Conservation (phyloP, 2,888 invertebrate genomes). For the Melangyna quadrimaculata region DNA sequence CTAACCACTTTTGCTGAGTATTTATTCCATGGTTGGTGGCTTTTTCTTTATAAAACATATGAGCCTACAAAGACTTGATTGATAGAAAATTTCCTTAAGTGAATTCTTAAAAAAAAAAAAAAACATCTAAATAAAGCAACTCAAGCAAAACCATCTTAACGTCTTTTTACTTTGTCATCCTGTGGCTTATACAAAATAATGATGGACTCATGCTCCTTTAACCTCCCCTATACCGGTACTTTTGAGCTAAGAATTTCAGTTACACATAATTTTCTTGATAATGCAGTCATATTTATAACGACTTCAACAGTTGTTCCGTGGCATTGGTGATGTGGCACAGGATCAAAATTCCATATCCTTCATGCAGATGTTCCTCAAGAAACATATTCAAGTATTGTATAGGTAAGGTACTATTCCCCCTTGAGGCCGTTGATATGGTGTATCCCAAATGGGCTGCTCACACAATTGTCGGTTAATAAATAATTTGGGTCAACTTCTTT, state of each 20-base stretch:
- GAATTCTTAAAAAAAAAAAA: background rate
- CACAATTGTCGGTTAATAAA: conserved; percentile 54
- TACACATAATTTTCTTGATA: conserved; percentile 24
- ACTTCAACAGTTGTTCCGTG: conserved; percentile 67
- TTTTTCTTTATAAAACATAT: background rate
- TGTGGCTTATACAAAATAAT: conserved; percentile 37
- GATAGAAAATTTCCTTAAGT: background rate
- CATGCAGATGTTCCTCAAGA: conserved; percentile 63
- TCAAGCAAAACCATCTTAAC: conserved; percentile 58
- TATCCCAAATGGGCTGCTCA: conserved; percentile 39
- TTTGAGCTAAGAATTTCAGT: conserved; percentile 25
- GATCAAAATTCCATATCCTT: conserved; percentile 67
- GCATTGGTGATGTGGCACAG: conserved; percentile 42
- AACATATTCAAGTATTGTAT: background rate
- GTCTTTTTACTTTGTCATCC: conserved; percentile 63
- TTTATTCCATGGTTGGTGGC: background rate
- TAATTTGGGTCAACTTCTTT: conserved; percentile 66
- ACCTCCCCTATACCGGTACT: background rate
- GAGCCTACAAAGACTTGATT: conserved; percentile 9
- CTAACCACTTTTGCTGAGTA: conserved; percentile 10
- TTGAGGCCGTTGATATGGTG: background rate
- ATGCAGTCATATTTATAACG: conserved; percentile 48
- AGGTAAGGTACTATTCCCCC: background rate
- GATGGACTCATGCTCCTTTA: conserved; percentile 7
- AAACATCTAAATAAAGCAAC: background rate